These are phyloP conservation scores for Cheilinus undulatus DNA, from an alignment of 2,113 vertebrate species.

Conservation along the genomic window DNA sequence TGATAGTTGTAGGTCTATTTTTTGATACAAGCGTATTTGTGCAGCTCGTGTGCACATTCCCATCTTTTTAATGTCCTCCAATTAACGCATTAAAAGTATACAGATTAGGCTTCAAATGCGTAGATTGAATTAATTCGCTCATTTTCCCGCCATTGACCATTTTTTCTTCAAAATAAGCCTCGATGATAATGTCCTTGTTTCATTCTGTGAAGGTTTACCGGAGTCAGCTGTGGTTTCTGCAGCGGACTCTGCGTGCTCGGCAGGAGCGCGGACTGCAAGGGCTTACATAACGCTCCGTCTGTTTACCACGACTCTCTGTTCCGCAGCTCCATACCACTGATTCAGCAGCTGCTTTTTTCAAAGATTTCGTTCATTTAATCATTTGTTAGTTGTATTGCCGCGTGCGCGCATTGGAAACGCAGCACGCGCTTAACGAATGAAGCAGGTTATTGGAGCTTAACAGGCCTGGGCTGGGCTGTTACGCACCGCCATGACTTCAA, in stretches of 20 bases:
- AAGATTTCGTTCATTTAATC: slow-evolving; percentile 63
- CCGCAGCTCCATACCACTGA: slow-evolving; percentile 16
- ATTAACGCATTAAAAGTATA: background rate
- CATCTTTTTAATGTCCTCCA: background rate
- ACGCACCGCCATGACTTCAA: slow-evolving; percentile 1
- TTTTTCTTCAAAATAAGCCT: no score
- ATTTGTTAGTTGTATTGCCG: background rate
- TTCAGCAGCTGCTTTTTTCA: slow-evolving; percentile 2
- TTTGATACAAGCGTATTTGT: background rate
- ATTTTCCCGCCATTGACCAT: no score
- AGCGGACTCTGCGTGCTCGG: slow-evolving; percentile 26
- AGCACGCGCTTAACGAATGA: slow-evolving; percentile 45
- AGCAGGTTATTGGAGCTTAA: background rate
- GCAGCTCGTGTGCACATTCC: background rate
- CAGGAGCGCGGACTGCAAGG: slow-evolving; percentile 19
- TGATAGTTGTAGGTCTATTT: no score
- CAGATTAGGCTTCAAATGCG: background rate
- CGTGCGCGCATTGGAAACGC: slow-evolving; percentile 1
- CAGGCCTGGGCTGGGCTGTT: slow-evolving; percentile 33
- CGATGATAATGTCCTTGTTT: no score
- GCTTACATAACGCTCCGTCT: slow-evolving; percentile 58
- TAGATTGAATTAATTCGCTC: no score
- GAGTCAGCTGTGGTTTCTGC: slow-evolving; percentile 22
- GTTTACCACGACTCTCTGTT: slow-evolving; percentile 20
- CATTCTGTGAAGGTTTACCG: slow-evolving; percentile 3